phyloP scores from a whole-genome alignment of 2,113 vertebrate species.

The Anhinga anhinga region DNA sequence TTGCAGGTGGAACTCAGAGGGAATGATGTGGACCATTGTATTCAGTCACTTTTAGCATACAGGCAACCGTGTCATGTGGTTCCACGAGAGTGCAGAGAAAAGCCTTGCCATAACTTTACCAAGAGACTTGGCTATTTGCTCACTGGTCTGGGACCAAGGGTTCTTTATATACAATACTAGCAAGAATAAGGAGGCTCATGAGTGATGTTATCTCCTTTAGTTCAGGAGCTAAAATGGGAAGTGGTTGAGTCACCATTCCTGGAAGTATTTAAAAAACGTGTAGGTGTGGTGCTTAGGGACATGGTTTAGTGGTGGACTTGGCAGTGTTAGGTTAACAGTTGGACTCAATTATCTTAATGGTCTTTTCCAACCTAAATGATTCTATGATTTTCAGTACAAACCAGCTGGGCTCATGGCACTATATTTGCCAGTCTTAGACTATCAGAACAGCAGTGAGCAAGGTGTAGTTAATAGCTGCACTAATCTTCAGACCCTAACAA shows the following conservation, averaged over 20 bases:
- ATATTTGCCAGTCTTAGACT: slow-evolving; percentile 45
- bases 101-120: neutral
- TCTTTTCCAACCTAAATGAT: neutral
- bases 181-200: neutral
- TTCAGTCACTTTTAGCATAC: neutral
- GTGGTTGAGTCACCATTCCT: neutral
- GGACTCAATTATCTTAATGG: neutral
- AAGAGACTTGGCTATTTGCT: neutral
- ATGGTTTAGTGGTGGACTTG: neutral
- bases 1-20: neutral
- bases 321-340: neutral
- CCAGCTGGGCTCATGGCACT: neutral
- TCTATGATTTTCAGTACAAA: neutral
- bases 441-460: slow-evolving; percentile 18
- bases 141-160: neutral
- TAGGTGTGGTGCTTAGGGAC: neutral
- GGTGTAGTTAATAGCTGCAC: neutral
- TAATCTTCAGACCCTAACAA: neutral
- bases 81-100: neutral
- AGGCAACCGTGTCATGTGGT: neutral
- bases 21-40: accelerated
- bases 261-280: neutral
- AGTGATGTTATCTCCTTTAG: neutral
- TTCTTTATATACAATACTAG: neutral
- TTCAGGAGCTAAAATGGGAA: neutral